Base-by-base conservation (phyloP, 2,113 vertebrate species). In the Syrrhaptes paradoxus region DNA sequence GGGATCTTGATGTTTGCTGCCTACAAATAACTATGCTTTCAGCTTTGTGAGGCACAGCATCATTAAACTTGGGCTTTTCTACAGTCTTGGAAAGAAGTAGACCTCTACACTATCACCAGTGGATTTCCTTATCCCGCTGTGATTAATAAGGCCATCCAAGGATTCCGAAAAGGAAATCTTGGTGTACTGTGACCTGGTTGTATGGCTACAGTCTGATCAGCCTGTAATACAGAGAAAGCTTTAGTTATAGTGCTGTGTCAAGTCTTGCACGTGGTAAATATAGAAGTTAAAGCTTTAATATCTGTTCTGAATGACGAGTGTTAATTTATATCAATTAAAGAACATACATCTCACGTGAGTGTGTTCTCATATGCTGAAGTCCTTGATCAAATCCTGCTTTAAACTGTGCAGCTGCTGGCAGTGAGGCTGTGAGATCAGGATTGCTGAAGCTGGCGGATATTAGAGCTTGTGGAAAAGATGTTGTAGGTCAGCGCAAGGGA, bases 401-500 rank as follows among this genome's bases (percentile, higher is more conserved):
- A 38, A 90, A 38, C 61, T 28, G 49, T 74, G 63, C 70, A 68
- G 93, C 72, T 93, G 73, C 84, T 89, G 70, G 52, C 45, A 87
- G 11, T 29, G 59, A 68, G 80, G 68, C 63, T 80, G 34, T 61
- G 11, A 81, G 80, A 85, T 85, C 73, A 58, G 65, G 41, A 17
- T 6, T 82, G 84, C 57, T 71, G 86, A 72, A 63, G 73, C 13
- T 78, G 89, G 80, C 5, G 2, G 75, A 71, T 92, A 85, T 67
- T 82, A 7, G 80, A 78, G 77, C 80, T 91, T 61, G 91, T 45
- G 86, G 70, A 92, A 93, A 92, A 95, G 89, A 65, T 65, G 63
- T 45, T 85, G 76, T 87, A 95, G 91, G 95, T 95, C 91, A 93
- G 58, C 9, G 61, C 48, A 87, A 92, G 81, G 94, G 89, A 96